A percentile compares a stretch with the other conserved stretches of the same genome.
These are phyloP conservation scores for Drosophila jambulina DNA, from an alignment of 1,140 invertebrate genomes.

Conservation along the genomic window DNA sequence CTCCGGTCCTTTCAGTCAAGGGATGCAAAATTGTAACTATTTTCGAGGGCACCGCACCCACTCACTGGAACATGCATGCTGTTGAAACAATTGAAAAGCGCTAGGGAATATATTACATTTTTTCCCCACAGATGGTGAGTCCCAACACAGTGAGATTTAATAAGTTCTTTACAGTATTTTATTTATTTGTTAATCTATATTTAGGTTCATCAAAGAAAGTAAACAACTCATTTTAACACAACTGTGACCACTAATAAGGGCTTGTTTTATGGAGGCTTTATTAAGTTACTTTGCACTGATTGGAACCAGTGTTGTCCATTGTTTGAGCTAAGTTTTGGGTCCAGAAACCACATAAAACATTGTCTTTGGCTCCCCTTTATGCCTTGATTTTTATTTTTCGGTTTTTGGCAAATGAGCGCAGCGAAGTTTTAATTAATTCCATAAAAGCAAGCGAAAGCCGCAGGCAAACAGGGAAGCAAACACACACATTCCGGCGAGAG, in stretches of 20 bases:
- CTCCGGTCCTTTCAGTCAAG: background rate
- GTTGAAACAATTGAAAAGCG: background rate
- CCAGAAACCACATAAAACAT: conserved; percentile 43
- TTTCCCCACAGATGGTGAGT: too few species aligned
- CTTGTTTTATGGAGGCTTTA: background rate
- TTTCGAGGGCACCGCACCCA: too few species aligned
- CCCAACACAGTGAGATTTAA: background rate
- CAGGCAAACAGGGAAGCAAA: conserved; percentile 68
- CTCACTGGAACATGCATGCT: background rate
- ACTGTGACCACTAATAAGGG: background rate
- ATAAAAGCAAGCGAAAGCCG: conserved; percentile 77
- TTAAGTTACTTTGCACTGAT: conserved; percentile 37
- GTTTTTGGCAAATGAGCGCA: conserved; percentile 57
- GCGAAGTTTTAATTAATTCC: conserved; percentile 80
- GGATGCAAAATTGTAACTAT: background rate
- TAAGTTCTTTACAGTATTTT: background rate
- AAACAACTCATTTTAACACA: background rate
- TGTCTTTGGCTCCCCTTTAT: conserved; percentile 28
- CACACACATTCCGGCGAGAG: conserved; percentile 38
- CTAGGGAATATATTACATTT: background rate
- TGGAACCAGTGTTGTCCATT: conserved; percentile 30
- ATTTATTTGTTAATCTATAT: background rate
- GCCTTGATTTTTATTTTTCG: conserved; percentile 38
- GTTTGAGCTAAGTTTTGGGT: conserved; percentile 45
- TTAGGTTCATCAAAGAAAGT: conserved; percentile 5